Conservation (phyloP, 2,113 vertebrate species). For the Calonectris borealis region DNA sequence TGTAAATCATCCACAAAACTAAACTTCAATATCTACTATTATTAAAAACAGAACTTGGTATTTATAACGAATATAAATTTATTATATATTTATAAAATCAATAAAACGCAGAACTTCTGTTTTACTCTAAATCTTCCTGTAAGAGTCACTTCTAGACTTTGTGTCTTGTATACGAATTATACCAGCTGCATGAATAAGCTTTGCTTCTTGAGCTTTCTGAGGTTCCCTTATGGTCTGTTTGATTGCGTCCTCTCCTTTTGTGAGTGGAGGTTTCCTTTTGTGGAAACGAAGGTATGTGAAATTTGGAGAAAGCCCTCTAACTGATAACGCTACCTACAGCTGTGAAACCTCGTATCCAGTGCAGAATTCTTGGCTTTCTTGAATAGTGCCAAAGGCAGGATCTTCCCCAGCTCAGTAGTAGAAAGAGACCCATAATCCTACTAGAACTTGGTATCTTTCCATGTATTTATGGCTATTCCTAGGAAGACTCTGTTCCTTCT, state of each 20-base stretch:
- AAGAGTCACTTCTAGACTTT: not conserved
- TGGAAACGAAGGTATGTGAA: not conserved
- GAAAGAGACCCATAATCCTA: not conserved
- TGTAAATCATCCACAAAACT: not conserved
- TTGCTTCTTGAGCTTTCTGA: not conserved
- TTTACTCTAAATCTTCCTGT: not conserved
- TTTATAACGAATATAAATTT: not conserved
- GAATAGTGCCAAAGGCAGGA: not conserved
- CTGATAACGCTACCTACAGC: not conserved
- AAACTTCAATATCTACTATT: not conserved
- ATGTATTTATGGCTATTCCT: not conserved
- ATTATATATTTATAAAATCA: not conserved
- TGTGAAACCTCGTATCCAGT: not conserved
- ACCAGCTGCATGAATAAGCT: not conserved
- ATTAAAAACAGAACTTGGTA: not conserved
- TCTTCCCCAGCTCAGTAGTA: not conserved
- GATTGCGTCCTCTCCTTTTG: not conserved
- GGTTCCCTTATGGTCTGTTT: not conserved
- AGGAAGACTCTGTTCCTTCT: not conserved
- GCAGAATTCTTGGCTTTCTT: not conserved
- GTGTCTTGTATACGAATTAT: not conserved
- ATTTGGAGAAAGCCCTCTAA: not conserved
- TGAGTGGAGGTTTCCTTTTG: not conserved
- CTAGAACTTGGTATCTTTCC: not conserved
- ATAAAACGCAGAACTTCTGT: not conserved